phyloP scores from a whole-genome alignment of 2,113 vertebrate species.

The Thermophis baileyi region DNA sequence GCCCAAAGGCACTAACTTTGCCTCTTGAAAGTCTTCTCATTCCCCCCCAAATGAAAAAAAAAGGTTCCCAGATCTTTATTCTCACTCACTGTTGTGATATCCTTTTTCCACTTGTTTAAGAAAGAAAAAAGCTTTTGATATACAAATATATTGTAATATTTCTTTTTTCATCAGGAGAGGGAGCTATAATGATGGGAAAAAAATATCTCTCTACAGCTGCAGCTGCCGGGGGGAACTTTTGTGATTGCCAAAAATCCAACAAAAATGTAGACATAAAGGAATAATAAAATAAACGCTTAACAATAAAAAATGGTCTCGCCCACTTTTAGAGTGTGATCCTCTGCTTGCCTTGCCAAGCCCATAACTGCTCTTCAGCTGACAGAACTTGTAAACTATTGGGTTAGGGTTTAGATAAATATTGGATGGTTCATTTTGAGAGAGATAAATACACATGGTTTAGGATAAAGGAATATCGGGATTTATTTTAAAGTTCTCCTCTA shows the following conservation, averaged over 20 bases:
- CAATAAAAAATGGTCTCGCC: neutral
- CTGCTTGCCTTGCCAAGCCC: neutral
- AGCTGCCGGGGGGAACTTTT: neutral
- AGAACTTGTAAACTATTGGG: neutral
- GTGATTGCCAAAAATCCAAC: neutral
- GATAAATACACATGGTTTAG: neutral
- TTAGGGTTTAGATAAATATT: neutral
- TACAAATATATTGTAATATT: neutral
- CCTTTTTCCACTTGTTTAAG: neutral
- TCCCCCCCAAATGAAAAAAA: neutral
- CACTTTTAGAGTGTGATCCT: neutral
- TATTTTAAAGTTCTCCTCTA: neutral
- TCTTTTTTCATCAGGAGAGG: neutral
- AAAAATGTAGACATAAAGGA: neutral
- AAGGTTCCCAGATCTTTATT: neutral
- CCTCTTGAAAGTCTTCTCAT: neutral
- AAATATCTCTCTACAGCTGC: neutral
- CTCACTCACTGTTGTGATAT: neutral
- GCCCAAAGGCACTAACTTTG: neutral
- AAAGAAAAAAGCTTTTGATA: neutral
- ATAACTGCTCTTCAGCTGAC: neutral
- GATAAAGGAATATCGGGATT: neutral
- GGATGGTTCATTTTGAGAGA: neutral
- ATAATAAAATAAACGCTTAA: neutral
- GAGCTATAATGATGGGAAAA: neutral